phyloP scores from a whole-genome alignment of 1,140 invertebrate species.

The Phocides pigmalion region DNA sequence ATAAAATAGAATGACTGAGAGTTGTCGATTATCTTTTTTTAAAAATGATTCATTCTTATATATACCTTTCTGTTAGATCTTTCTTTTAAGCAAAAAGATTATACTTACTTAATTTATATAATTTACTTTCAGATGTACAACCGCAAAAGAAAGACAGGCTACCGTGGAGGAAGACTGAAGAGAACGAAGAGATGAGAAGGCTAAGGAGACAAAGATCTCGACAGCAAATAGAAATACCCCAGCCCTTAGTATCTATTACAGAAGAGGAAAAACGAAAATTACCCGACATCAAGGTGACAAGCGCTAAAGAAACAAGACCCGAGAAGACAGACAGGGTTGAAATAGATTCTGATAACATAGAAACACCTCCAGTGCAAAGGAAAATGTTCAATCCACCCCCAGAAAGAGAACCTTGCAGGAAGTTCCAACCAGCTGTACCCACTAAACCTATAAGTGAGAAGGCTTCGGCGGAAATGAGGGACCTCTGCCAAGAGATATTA shows the following conservation, averaged over 20 bases:
- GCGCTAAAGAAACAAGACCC: constrained; percentile 66
- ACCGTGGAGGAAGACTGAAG: constrained; percentile 88
- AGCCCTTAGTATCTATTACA: constrained; percentile 81
- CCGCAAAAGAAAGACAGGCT: constrained; percentile 89
- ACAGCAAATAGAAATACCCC: constrained; percentile 67
- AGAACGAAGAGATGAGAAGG: constrained; percentile 80
- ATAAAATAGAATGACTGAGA: too few relatives aligned
- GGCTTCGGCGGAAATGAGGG: constrained; percentile 70
- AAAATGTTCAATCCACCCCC: constrained; percentile 87
- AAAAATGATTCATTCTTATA: too few relatives aligned
- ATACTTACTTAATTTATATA: too few relatives aligned
- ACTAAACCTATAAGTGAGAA: constrained; percentile 66
- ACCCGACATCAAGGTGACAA: constrained; percentile 70
- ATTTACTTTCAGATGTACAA: constrained; percentile 87
- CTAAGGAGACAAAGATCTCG: constrained; percentile 79
- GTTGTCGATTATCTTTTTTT: too few relatives aligned
- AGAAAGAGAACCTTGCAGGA: constrained; percentile 85
- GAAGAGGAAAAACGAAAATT: constrained; percentile 84
- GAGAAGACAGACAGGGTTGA: constrained; percentile 88
- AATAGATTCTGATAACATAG: constrained; percentile 95
- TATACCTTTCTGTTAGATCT: too few relatives aligned
- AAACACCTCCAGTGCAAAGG: constrained; percentile 92
- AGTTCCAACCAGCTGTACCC: constrained; percentile 69
- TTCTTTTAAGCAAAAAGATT: too few relatives aligned
- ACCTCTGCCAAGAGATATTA: constrained; percentile 82